A percentile compares a stretch with the other conserved stretches of the same genome.
These are phyloP conservation scores for Gallinago paraguaiae DNA, from an alignment of 2,113 vertebrate genomes.

Conservation along the genomic window DNA sequence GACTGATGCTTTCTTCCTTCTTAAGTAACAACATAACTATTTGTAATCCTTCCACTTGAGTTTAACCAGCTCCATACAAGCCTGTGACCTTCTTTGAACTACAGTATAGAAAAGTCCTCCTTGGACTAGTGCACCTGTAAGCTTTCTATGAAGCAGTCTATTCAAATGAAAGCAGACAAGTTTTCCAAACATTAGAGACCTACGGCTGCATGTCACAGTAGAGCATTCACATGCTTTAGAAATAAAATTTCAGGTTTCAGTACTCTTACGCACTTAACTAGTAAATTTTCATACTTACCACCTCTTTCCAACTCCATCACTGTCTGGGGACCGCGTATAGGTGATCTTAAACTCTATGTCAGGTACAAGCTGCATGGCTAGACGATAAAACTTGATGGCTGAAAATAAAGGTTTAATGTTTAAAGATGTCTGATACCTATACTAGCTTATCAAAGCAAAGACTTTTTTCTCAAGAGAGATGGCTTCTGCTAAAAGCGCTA, in stretches of 20 bases:
- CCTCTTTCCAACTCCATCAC: slow-evolving; percentile 84
- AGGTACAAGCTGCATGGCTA: slow-evolving; percentile 97
- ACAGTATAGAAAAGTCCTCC: background rate
- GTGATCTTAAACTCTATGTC: slow-evolving; percentile 98
- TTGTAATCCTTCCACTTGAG: background rate
- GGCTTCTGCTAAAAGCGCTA: background rate
- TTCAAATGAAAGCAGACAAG: background rate
- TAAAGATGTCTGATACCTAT: background rate
- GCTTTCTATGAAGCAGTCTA: background rate
- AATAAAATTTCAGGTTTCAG: slow-evolving; percentile 4
- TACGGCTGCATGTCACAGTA: background rate
- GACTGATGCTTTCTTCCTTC: background rate
- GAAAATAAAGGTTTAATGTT: slow-evolving; percentile 68
- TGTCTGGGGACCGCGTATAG: slow-evolving; percentile 88
- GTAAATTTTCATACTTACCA: slow-evolving; percentile 80
- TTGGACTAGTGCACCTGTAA: background rate
- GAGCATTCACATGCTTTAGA: background rate
- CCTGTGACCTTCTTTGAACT: background rate
- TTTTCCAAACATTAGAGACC: background rate
- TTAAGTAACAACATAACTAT: background rate
- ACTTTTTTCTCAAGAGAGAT: background rate
- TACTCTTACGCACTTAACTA: background rate
- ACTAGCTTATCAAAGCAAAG: background rate
- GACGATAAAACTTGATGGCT: slow-evolving; percentile 99
- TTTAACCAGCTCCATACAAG: background rate